Percentiles rank a stretch among this genome's conserved stretches.
These are phyloP conservation scores for Brachionus calyciflorus DNA, from an alignment of 1,140 invertebrate species.

Conservation along the genomic window DNA sequence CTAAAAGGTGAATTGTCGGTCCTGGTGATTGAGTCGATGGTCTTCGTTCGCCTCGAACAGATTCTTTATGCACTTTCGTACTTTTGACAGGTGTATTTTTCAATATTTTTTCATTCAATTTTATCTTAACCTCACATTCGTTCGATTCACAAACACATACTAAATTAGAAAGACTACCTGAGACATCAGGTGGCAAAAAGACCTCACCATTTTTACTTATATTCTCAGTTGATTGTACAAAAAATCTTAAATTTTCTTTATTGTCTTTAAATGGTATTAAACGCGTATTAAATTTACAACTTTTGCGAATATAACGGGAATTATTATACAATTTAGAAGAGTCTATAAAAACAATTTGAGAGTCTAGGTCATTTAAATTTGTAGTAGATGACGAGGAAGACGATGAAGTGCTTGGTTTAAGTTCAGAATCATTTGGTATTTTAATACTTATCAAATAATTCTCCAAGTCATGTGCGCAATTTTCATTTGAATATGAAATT, in stretches of 20 bases:
- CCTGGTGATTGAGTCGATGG: background rate
- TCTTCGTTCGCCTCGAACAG: background rate
- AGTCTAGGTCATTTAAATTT: background rate
- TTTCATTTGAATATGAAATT: background rate
- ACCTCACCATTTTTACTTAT: slow-evolving; percentile 1
- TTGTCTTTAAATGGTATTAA: background rate
- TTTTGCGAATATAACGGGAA: background rate
- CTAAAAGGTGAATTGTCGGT: background rate
- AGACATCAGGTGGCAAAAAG: background rate
- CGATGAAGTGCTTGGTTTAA: background rate
- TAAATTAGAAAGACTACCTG: background rate
- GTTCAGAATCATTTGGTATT: background rate
- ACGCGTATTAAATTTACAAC: background rate
- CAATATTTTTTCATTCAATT: background rate
- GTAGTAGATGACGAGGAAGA: background rate
- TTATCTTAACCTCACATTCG: background rate
- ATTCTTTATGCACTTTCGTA: background rate
- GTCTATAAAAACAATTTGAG: background rate
- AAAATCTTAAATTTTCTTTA: background rate
- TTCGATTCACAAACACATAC: background rate
- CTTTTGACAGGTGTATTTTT: background rate
- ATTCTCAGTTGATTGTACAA: background rate
- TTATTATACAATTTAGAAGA: background rate
- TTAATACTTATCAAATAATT: background rate
- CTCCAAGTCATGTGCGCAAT: background rate